phyloP scores from a whole-genome alignment of 1,140 invertebrate species.

The Drosophila nigrodunni region DNA sequence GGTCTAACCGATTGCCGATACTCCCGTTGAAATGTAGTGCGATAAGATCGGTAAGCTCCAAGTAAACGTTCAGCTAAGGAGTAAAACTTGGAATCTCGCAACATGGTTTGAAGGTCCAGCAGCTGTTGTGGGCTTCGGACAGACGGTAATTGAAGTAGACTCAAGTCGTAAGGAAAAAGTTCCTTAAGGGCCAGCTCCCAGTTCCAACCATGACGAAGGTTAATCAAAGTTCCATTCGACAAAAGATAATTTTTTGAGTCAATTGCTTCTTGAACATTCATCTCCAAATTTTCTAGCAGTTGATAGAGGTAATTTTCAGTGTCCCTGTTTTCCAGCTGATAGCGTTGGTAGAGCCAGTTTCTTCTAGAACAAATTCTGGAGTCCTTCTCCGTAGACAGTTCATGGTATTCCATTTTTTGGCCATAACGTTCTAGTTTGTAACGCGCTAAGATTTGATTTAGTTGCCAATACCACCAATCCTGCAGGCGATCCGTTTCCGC shows the following conservation, averaged over 20 bases:
- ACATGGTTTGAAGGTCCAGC: constrained; percentile 32
- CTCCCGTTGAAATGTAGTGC: constrained; percentile 10
- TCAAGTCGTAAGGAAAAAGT: constrained; percentile 52
- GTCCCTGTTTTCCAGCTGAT: background rate
- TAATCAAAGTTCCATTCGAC: constrained; percentile 36
- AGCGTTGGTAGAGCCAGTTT: constrained; percentile 22
- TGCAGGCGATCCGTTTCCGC: constrained; percentile 10
- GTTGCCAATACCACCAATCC: constrained; percentile 56
- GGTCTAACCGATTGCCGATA: constrained; percentile 9
- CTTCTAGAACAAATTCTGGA: background rate
- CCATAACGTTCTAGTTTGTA: constrained; percentile 59
- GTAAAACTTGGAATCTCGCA: constrained; percentile 47
- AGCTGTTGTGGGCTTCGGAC: background rate
- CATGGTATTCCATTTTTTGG: constrained; percentile 35
- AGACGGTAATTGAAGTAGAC: background rate
- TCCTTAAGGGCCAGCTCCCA: constrained; percentile 33
- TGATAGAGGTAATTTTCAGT: background rate
- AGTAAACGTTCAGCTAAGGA: constrained; percentile 41
- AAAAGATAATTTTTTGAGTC: background rate
- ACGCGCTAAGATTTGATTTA: constrained; percentile 49
- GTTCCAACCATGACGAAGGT: constrained; percentile 27
- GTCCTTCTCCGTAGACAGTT: background rate
- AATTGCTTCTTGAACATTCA: constrained; percentile 6
- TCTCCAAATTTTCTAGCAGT: constrained; percentile 7
- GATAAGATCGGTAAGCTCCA: constrained; percentile 29